phyloP scores from a whole-genome alignment of 2,888 invertebrate genomes.

The Sminthurinus aureus region DNA sequence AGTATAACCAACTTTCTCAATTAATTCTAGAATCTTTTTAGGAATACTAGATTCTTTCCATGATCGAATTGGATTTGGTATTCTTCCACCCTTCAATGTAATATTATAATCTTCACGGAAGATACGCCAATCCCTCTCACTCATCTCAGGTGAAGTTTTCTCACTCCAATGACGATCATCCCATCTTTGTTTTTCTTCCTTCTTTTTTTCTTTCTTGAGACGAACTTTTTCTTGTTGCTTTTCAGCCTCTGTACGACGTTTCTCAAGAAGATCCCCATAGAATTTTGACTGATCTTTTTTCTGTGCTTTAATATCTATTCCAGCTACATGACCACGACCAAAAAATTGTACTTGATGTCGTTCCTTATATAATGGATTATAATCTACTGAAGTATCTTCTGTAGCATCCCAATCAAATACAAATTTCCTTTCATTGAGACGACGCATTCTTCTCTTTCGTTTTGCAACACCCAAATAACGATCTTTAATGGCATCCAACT shows the following conservation, averaged over 20 bases:
- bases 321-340: slow-evolving; percentile 96
- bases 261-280: slow-evolving; percentile 94
- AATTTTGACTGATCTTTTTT: slow-evolving; percentile 96
- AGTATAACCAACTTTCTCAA: slow-evolving; percentile 93
- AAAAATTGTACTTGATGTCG: slow-evolving; percentile 83
- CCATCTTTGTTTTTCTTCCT: slow-evolving; percentile 98
- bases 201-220: slow-evolving; percentile 88
- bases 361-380: slow-evolving; percentile 86
- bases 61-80: slow-evolving; percentile 92
- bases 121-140: slow-evolving; percentile 99
- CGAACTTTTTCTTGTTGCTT: slow-evolving; percentile 95
- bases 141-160: slow-evolving; percentile 93
- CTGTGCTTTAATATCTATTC: slow-evolving; percentile 96
- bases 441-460: slow-evolving; percentile 88
- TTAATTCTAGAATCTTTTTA: slow-evolving; percentile 89
- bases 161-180: slow-evolving; percentile 99
- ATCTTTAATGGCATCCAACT: slow-evolving; percentile 94
- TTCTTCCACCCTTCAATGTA: slow-evolving; percentile 94
- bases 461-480: slow-evolving; percentile 92
- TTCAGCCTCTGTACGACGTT: slow-evolving; percentile 92
- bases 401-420: slow-evolving; percentile 99
- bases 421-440: slow-evolving; percentile 97
- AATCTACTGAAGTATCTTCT: slow-evolving; percentile 98
- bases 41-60: slow-evolving; percentile 96
- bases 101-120: slow-evolving; percentile 99